Evolutionary conservation across 2,888 invertebrate species (phyloP), one percentile per base, ranked within the genome.

Genomic region (Ophraella communa): DNA sequence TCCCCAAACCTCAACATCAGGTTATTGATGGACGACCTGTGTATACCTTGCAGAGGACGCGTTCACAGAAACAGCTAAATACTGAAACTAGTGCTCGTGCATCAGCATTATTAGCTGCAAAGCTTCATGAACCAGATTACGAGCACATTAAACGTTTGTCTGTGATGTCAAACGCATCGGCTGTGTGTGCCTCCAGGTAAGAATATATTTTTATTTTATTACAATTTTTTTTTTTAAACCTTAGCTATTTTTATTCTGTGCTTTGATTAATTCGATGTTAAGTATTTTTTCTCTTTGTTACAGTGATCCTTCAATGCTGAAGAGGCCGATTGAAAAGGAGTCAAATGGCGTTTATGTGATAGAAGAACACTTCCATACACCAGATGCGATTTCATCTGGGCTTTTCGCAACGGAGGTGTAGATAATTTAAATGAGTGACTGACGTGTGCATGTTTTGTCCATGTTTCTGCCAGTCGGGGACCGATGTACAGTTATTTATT

Each of bases 51-150:
- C 88, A 89, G 78, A 85, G 89, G 72, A 86, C 87, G 77, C 84
- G 89, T 75, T 88, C 89, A 79, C 91, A 92, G 76, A 94, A 94
- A 83, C 93, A 93, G 81, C 87, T 94, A 68, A 94, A 93, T 84
- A 93, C 92, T 30, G 93, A 93, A 80, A 86, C 89, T 62, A 87
- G 88, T 62, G 85, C 88, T 62, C 72, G 75, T 53, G 86, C 87
- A 69, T 87, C 87, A 24, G 80, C 76, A 66, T 77, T 78, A 68
- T 76, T 79, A 67, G 81, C 74, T 71, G 79, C 77, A 58, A 81
- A 82, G 78, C 80, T 80, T 75, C 85, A 86, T 77, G 86, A 86
- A 73, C 84, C 85, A 76, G 86, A 86, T 70, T 82, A 81, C 74
- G 83, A 82, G 70, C 80, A 80, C 74, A 78, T 81, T 77, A 80